Evolutionary conservation across 2,888 invertebrate species (phyloP), one percentile per base, ranked within the genome.

Genomic region (Zeuzera pyrina): DNA sequence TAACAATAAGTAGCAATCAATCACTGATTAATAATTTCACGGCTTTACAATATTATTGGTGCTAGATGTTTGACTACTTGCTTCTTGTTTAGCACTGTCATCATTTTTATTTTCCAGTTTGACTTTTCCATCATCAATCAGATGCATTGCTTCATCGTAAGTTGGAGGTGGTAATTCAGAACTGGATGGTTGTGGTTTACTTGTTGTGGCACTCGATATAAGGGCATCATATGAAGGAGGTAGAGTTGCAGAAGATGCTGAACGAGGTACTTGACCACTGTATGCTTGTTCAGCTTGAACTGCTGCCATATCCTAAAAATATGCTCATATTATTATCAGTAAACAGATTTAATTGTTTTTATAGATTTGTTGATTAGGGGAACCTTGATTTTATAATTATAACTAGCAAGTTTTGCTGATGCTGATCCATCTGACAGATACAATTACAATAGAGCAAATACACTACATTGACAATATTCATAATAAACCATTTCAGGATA

Each of bases 211-310:
- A 49, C 61, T 74, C 29, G 77, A 54, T 47, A 86, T 77, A 47
- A 89, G 72, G 29, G 86, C 84, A 54, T 89, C 88, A 61, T 89
- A 89, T 1, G 88, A 83, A 4, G 88, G 88, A 22, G 88, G 88
- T 46, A 87, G 58, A 23, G 86, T 86, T 6, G 85, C 79, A 57
- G 83, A 85, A n/a, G 86, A 86, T 3, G 85, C 85, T 36, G 83
- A 84, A n/a, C 86, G 68, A 12, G 84, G 73, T 27, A 85, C 72
- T 53, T 84, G 83, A 7, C 79, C 83, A 45, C 74, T 63, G 45
- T 81, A 86, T 16, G 81, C 81, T 54, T 84, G 84, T 40, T 86
- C 85, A 10, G 81, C 84, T 53, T 86, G 86, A 21, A 83, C 81
- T 34, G 84, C 83, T 29, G 85, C 84, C 68, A 87, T 71, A 59